Conservation (phyloP, 2,797 vertebrate species). For the Gorsachius magnificus region DNA sequence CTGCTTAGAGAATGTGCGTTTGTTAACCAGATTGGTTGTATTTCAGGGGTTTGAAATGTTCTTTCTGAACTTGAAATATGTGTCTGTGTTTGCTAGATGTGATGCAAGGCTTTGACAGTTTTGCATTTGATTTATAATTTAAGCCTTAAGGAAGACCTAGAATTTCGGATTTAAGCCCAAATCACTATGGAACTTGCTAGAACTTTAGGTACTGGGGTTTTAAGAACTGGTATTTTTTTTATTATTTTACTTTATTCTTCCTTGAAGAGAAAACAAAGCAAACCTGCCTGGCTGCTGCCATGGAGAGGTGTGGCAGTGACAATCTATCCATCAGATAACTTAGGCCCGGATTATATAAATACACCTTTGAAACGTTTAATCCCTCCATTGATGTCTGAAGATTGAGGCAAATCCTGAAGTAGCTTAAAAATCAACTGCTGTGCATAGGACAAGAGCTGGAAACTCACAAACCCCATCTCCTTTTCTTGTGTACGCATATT, state of each 20-base stretch:
- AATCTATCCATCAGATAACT: background rate
- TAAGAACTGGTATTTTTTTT: background rate
- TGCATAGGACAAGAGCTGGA: background rate
- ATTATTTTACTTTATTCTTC: background rate
- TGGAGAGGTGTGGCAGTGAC: background rate
- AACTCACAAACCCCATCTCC: background rate
- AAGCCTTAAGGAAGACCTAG: background rate
- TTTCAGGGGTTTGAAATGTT: conserved; percentile 21
- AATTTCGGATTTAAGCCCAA: background rate
- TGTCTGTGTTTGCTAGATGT: conserved; percentile 3
- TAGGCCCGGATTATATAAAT: background rate
- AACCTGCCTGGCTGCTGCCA: background rate
- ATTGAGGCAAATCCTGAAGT: background rate
- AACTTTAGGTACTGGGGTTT: background rate
- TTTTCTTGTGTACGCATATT: background rate
- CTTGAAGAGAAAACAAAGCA: background rate
- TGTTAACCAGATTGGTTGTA: background rate
- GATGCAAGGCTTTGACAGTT: background rate
- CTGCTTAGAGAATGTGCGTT: background rate
- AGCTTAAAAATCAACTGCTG: background rate
- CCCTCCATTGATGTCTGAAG: background rate
- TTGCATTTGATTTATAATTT: background rate
- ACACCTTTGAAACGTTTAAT: background rate
- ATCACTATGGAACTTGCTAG: background rate
- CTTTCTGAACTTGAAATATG: conserved; percentile 5